Evolutionary conservation across 2,888 invertebrate genomes (phyloP), one percentile per base, ranked within the genome.

Genomic region (Hylaea fasciaria): DNA sequence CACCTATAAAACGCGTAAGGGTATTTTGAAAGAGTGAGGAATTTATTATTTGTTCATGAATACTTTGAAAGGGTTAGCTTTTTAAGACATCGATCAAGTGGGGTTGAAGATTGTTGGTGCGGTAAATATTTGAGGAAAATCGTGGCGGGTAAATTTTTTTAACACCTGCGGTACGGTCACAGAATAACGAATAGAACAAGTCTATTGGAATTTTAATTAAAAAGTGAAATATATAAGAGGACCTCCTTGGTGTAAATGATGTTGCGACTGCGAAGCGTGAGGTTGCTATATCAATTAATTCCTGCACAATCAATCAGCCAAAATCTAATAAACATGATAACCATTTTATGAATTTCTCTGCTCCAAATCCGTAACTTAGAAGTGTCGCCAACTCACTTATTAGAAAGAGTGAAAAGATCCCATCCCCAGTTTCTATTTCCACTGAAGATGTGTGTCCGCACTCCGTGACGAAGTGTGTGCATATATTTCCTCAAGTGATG

Each of bases 401-500:
- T 5, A 22, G 22, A 22, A 3, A 22, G 3, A 22, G 5, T 3
- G 22, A 3, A 22, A 22, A 22, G 5, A 22, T 22, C 22, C 22
- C 5, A 22, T 12, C 12, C n/a, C 12, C 17, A 13, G 14, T 4
- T 14, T 40, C 10, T 41, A 22, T n/a, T 28, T 44, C 28, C 28
- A 9, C 29, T 10, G 32, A 32, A 14, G 32, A 29, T 46, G n/a
- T 39, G 59, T 41, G 4, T 50, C 14, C 35, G 29, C 49, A 43
- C 32, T 41, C 40, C 14, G n/a, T n/a, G 5, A 12, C 32, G 35
- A 9, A 41, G 47, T 54, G 56, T 41, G 88, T 86, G 87, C 88
- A 88, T 88, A 88, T 82, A 85, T 88, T 87, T 77, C 22, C 68
- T 77, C 67, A 71, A 86, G 84, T 37, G 32, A 80, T 71, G 71